A percentile compares a stretch with the other conserved stretches of the same genome.
These are phyloP conservation scores for Galerucella nymphaeae DNA, from an alignment of 2,888 invertebrate genomes.

Conservation along the genomic window DNA sequence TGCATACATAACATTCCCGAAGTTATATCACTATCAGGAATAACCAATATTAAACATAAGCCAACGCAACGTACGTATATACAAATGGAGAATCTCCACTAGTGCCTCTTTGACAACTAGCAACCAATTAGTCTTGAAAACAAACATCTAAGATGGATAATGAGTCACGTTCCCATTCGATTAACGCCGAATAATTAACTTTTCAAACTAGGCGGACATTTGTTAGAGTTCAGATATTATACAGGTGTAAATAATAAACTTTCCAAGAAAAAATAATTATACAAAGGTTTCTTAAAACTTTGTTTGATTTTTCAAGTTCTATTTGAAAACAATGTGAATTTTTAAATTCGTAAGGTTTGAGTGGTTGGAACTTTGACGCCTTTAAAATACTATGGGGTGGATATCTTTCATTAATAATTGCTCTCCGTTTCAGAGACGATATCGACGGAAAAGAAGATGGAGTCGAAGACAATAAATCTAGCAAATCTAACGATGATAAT, in stretches of 20 bases:
- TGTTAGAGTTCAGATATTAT: slow-evolving; percentile 29
- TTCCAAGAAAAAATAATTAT: not conserved
- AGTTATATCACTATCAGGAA: not conserved
- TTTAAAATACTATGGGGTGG: no score
- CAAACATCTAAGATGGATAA: slow-evolving; percentile 30
- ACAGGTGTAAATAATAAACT: not conserved
- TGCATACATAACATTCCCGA: not conserved
- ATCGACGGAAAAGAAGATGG: slow-evolving; percentile 76
- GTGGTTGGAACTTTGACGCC: not conserved
- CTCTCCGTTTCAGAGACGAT: slow-evolving; percentile 59
- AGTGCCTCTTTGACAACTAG: slow-evolving; percentile 33
- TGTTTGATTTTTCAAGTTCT: not conserved
- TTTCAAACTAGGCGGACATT: slow-evolving; percentile 34
- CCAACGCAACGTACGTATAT: not conserved
- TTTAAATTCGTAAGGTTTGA: no score
- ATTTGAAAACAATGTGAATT: not conserved
- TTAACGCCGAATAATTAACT: slow-evolving; percentile 30
- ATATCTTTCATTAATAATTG: slow-evolving; percentile 27
- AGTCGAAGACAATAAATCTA: slow-evolving; percentile 76
- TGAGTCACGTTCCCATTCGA: slow-evolving; percentile 31
- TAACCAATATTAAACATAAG: not conserved
- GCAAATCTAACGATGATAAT: slow-evolving; percentile 74
- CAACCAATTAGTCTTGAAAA: slow-evolving; percentile 31
- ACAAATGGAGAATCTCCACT: slow-evolving; percentile 38
- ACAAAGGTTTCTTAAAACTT: not conserved